A percentile compares a stretch with the other conserved stretches of the same genome.
These are phyloP conservation scores for Tetranychus piercei DNA, from an alignment of 2,888 invertebrate species.

Conservation along the genomic window DNA sequence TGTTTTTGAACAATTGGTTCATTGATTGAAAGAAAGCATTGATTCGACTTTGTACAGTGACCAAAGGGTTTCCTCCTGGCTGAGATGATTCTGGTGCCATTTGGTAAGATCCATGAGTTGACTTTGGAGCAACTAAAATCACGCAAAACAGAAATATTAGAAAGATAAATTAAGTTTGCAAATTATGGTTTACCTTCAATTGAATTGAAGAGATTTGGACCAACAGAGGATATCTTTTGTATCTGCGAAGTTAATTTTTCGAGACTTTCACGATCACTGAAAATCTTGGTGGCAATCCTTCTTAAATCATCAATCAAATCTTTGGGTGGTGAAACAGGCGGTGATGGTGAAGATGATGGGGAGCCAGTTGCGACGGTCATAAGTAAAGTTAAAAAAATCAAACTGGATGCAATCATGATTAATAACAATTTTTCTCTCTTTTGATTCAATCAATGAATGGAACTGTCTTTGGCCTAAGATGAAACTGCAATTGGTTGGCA, in stretches of 20 bases:
- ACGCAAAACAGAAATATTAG: too few relatives aligned
- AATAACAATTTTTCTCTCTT: not conserved
- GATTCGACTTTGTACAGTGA: not conserved
- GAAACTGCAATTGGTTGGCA: too few relatives aligned
- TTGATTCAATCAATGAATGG: not conserved
- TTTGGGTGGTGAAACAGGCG: not conserved
- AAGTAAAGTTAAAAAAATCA: not conserved
- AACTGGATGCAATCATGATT: not conserved
- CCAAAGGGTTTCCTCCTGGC: constrained; percentile 3
- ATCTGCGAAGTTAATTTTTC: not conserved
- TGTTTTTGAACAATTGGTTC: not conserved
- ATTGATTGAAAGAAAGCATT: constrained; percentile 5
- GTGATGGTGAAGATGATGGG: too few relatives aligned
- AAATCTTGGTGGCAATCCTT: not conserved
- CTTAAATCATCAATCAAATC: not conserved
- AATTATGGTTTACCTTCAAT: too few relatives aligned
- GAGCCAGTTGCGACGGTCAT: too few relatives aligned
- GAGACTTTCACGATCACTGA: not conserved
- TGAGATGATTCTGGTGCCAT: not conserved
- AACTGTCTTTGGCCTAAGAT: too few relatives aligned
- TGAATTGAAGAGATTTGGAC: not conserved
- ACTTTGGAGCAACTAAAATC: too few relatives aligned
- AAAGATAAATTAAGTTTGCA: too few relatives aligned
- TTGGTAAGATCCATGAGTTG: not conserved
- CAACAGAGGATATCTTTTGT: not conserved